Evolutionary conservation across 2,888 invertebrate genomes (phyloP).

Genomic region (Poecilobothrus nobilitatus): DNA sequence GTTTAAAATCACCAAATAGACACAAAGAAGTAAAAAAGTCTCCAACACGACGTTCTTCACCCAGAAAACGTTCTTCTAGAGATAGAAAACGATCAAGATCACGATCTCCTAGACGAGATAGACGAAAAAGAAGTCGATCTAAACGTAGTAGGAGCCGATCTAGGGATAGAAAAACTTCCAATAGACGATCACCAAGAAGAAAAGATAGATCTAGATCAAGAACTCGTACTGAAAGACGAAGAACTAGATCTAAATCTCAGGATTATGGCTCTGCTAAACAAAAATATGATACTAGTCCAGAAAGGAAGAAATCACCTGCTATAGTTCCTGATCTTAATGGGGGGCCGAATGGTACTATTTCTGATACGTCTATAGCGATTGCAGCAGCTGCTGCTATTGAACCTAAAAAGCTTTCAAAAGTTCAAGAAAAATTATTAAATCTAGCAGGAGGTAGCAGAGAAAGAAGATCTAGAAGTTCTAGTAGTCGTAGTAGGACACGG

Average conservation of each 20-base stretch:
- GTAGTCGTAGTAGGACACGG: conserved; percentile 17
- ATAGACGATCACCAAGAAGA: conserved; percentile 25
- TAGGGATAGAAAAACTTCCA: conserved; percentile 29
- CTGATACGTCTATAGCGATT: conserved; percentile 21
- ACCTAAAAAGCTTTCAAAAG: conserved; percentile 44
- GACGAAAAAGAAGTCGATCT: conserved; percentile 27
- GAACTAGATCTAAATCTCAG: conserved; percentile 30
- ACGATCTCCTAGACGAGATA: conserved; percentile 24
- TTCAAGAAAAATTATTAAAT: conserved; percentile 55
- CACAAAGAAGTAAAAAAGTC: conserved; percentile 27
- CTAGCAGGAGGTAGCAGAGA: conserved; percentile 47
- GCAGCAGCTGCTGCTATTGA: conserved; percentile 21
- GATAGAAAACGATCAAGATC: conserved; percentile 31
- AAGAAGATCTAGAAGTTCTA: conserved; percentile 22
- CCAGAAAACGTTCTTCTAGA: conserved; percentile 28
- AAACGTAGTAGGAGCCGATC: conserved; percentile 27
- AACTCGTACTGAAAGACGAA: conserved; percentile 22
- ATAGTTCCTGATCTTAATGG: conserved; percentile 34
- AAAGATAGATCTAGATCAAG: conserved; percentile 22
- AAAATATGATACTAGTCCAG: conserved; percentile 23
- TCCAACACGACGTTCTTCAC: conserved; percentile 31
- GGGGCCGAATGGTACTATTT: neutral
- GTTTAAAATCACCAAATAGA: conserved; percentile 17
- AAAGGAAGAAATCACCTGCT: conserved; percentile 12
- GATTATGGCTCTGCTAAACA: conserved; percentile 11